Conservation (phyloP, 2,113 vertebrate species). For the Diadophis punctatus region DNA sequence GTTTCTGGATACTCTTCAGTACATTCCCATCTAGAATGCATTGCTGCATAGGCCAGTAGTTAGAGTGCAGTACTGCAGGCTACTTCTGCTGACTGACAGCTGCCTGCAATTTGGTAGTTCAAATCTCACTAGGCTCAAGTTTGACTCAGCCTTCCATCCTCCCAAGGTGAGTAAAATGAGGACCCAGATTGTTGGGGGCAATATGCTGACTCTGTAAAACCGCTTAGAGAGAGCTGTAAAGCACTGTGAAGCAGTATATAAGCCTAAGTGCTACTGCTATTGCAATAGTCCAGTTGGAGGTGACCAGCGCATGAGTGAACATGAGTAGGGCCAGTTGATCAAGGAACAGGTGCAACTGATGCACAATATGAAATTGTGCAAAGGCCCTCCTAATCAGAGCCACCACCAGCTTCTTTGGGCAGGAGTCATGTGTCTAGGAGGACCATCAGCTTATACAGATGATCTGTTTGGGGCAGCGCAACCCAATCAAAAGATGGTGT, state of each 20-base stretch:
- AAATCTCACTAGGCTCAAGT: too few relatives aligned
- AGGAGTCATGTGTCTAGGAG: neutral
- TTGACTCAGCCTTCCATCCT: too few relatives aligned
- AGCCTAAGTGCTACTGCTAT: too few relatives aligned
- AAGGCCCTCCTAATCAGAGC: neutral
- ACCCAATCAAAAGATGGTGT: neutral
- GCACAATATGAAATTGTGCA: neutral
- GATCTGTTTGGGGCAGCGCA: neutral
- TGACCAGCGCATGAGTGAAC: neutral
- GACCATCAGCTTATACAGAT: neutral
- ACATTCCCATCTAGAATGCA: neutral
- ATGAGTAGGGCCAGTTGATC: neutral
- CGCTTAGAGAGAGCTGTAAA: too few relatives aligned
- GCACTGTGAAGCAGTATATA: too few relatives aligned
- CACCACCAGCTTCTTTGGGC: neutral
- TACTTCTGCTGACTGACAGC: too few relatives aligned
- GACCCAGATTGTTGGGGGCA: too few relatives aligned
- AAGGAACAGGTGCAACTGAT: neutral
- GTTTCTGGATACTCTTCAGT: neutral
- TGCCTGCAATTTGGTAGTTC: too few relatives aligned
- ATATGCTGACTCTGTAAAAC: too few relatives aligned
- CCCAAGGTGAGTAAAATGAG: too few relatives aligned
- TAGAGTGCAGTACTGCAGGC: too few relatives aligned
- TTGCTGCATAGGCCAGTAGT: neutral
- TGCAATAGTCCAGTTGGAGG: neutral